Evolutionary conservation across 2,113 vertebrate genomes (phyloP), one percentile per base, ranked within the genome.

Genomic region (Lota lota): DNA sequence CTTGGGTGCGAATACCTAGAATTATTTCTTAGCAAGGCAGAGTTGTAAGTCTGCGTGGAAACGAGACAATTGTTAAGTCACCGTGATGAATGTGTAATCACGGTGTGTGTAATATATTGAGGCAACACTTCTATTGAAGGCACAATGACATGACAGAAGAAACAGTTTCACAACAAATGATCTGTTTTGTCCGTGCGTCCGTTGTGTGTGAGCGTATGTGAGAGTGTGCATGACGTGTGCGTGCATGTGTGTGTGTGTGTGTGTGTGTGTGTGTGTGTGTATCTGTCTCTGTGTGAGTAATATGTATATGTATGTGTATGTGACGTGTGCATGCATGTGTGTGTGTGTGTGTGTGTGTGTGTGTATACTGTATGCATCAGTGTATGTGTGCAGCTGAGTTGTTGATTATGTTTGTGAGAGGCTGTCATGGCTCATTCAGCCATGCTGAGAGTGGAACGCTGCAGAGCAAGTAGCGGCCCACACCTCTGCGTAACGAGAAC

Each of bases 291-390:
- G 28, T 7, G 3, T 40, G 24, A 24, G 36, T 40, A 5, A 40
- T 10, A 11, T 40, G 36, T 58, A n/a, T 19, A n/a, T n/a, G 6
- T n/a, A n/a, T 33, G 22, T 15, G 12, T 33, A 17, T 18, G 22
- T 40, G 6, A 33, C 40, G n/a, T 21, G 33, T 64, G 22, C 54
- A 17, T 51, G 16, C 17, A 7, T 40, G 61, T 64, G 51, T n/a
- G 24, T 58, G n/a, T 51, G 63, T 63, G 51, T 19, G 22, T 16
- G 51, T 68, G 58, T 28, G 15, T 69, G 36, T 51, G 56, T 61
- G 67, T 28, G 33, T 61, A 40, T 61, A 20, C 20, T 5, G 36
- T 51, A 18, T 61, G 0, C 36, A 15, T 20, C 16, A 59, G 56
- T 51, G 8, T 69, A 14, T 51, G 33, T 69, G 58, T 47, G 57